phyloP scores from a whole-genome alignment of 1,140 invertebrate species.

The Triops cancriformis region DNA sequence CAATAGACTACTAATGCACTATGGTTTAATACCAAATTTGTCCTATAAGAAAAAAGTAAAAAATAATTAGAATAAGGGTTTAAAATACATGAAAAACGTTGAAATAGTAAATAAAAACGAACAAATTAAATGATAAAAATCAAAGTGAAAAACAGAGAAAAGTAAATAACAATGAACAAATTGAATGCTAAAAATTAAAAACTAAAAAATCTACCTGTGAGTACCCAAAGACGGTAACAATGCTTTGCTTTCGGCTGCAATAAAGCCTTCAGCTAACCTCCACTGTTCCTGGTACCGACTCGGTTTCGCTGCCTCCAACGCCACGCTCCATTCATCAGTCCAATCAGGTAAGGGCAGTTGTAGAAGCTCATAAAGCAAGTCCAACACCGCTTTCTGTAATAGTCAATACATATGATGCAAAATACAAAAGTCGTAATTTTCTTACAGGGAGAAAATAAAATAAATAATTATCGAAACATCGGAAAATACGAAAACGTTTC shows the following conservation, averaged over 20 bases:
- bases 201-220: neutral
- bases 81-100: too few relatives aligned
- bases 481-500: too few relatives aligned
- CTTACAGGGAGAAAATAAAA: too few relatives aligned
- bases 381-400: conserved; percentile 74
- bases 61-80: conserved; percentile 15
- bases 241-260: conserved; percentile 73
- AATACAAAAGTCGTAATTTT: too few relatives aligned
- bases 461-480: too few relatives aligned
- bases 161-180: too few relatives aligned
- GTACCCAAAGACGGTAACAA: conserved; percentile 53
- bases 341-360: conserved; percentile 74
- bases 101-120: conserved; percentile 4
- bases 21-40: conserved; percentile 86
- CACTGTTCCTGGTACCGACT: conserved; percentile 65
- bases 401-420: neutral
- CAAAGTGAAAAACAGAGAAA: too few relatives aligned
- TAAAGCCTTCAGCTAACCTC: conserved; percentile 83
- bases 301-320: conserved; percentile 75
- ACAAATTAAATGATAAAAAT: conserved; percentile 16
- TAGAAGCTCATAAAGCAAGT: conserved; percentile 81
- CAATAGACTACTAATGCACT: conserved; percentile 77
- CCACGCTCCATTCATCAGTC: conserved; percentile 82
- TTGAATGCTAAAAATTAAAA: neutral
- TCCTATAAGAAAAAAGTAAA: conserved; percentile 46